Base-by-base conservation (phyloP, 2,797 vertebrate species). In the Echiichthys vipera region DNA sequence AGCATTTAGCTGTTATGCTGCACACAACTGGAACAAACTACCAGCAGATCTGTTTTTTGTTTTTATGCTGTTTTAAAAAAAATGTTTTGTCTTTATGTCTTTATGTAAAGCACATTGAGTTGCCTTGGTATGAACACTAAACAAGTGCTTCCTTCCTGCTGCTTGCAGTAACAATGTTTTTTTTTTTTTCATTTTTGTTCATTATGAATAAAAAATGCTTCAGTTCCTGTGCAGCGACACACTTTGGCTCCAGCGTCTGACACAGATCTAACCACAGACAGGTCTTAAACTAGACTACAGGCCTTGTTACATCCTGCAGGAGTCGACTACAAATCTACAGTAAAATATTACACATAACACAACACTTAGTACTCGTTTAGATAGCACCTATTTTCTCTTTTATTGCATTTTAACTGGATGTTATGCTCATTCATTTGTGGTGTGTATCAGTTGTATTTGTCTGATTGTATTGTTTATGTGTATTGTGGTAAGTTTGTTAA, bases 131-230 rank as follows among this genome's bases (percentile, higher is more conserved):
- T 56, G 43, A 27, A 25, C 40, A 46, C 25, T n/a, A 53, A 45
- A 69, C 43, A 65, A 39, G 37, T 2, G 1, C n/a, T 43, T 30
- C n/a, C 63, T 45, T 64, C 29, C 61, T 45, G 45, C 34, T 34
- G 39, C 39, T 18, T 29, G 36, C 22, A 32, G 8, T 1, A 50
- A n/a, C 17, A 3, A 9, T 6, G 34, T 45, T 55, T 57, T 25
- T 37, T 2, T 25, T 6, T 37, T 32, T 34, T 42, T 18, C 12
- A 45, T 36, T 22, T 53, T 14, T 34, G 9, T 42, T 74, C 9
- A 24, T 55, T 18, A 30, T 18, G 8, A 66, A 46, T 1, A 29
- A 58, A 56, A 45, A 54, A 37, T 27, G 5, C 11, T 29, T n/a
- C 18, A 55, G 27, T 65, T 54, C 25, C 40, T 54, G 30, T n/a